Percentiles rank a stretch among this genome's conserved stretches.
Conservation (phyloP, 2,888 invertebrate species). For the Synergus umbraculus region DNA sequence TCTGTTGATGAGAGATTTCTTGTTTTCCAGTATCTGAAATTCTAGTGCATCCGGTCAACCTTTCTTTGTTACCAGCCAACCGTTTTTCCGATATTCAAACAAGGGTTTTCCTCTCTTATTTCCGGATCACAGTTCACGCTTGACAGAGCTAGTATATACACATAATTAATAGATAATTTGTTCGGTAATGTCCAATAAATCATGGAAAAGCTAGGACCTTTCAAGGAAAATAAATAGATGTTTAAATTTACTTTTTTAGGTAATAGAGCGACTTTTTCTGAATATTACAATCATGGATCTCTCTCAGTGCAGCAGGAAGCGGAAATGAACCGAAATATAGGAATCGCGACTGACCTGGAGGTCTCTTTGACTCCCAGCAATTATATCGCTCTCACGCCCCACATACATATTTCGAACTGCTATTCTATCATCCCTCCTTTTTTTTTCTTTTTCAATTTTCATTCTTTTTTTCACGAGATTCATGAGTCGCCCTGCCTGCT, state of each 20-base stretch:
- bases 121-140: slow-evolving; percentile 53
- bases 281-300: no score
- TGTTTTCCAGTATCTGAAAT: not conserved
- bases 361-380: slow-evolving; percentile 50
- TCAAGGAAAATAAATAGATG: not conserved
- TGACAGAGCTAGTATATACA: not conserved
- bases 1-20: not conserved
- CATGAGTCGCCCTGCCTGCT: not conserved
- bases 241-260: no score
- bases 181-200: slow-evolving; percentile 3
- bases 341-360: slow-evolving; percentile 15
- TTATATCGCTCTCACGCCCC: slow-evolving; percentile 50
- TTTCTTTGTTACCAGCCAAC: not conserved
- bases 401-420: slow-evolving; percentile 44
- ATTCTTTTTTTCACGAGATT: not conserved
- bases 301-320: no score
- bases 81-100: slow-evolving; percentile 13
- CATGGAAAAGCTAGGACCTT: not conserved
- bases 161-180: slow-evolving; percentile 1
- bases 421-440: not conserved
- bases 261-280: no score
- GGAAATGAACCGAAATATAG: not conserved
- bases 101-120: slow-evolving; percentile 34
- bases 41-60: not conserved
- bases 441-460: not conserved